Evolutionary conservation across 1,140 invertebrate species (phyloP), one percentile per base, ranked within the genome.

Genomic region (Drosophila albomicans): DNA sequence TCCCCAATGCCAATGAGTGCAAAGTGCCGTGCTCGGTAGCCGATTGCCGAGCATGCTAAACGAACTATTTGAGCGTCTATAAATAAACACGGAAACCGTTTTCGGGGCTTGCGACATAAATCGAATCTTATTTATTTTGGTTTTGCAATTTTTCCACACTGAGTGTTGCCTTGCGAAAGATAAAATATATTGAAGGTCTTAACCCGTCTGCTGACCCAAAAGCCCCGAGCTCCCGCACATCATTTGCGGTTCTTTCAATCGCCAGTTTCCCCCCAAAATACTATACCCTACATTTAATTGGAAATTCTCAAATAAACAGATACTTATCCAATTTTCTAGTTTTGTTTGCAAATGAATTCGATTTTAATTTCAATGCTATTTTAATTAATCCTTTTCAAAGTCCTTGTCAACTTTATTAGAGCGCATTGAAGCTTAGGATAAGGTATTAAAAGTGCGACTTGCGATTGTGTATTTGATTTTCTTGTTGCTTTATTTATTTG

Each of bases 41-140:
- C 51, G 32, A 35, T 16, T 65, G 63, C 20, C 16, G 68, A 46
- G 52, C n/a, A 71, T 76, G 73, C 68, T 71, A 78, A 81, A 32
- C 76, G 74, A 82, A 87, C 84, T 87, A 87, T 88, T 87, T 87
- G 84, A 80, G 54, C 63, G 75, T 75, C 84, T 87, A 88, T 87
- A 87, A 88, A 87, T 87, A 87, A 87, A 81, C 80, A 87, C 74
- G 80, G 69, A 88, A 80, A 72, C 63, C 65, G 54, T 77, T 79
- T 73, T 64, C 16, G n/a, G 48, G 75, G 66, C 25, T 45, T 69
- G 62, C 67, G 52, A 89, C 81, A 89, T 89, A 89, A 89, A 89
- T 89, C 85, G 85, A 89, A 89, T 89, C 81, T 84, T 89, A 89
- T 89, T 89, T 89, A 85, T 89, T 89, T 89, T 89, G 75, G 78